phyloP scores from a whole-genome alignment of 2,888 invertebrate genomes.

The Abrostola triplasia region DNA sequence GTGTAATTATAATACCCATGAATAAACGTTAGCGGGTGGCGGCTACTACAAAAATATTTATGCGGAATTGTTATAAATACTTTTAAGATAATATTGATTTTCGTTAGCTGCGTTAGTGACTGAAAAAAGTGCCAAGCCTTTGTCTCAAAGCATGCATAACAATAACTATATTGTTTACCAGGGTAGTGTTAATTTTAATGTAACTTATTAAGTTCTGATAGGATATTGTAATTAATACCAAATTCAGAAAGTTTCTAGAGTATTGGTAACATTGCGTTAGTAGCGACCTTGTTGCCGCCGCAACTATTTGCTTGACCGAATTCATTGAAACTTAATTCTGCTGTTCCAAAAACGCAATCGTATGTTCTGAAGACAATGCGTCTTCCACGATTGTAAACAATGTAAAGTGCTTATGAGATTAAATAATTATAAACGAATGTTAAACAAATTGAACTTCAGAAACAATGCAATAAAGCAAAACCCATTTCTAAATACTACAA shows the following conservation, averaged over 20 bases:
- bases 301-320: slow-evolving; percentile 72
- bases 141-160: background rate
- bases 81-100: background rate
- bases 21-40: background rate
- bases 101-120: slow-evolving; percentile 6
- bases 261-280: slow-evolving; percentile 67
- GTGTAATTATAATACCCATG: background rate
- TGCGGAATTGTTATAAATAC: too few relatives aligned
- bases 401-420: slow-evolving; percentile 16
- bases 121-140: slow-evolving; percentile 6
- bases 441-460: slow-evolving; percentile 24
- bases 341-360: slow-evolving; percentile 61
- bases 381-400: slow-evolving; percentile 38
- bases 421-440: slow-evolving; percentile 13
- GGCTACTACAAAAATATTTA: too few relatives aligned
- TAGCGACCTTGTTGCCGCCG: slow-evolving; percentile 68
- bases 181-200: slow-evolving; percentile 7
- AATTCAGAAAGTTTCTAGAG: slow-evolving; percentile 61
- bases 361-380: slow-evolving; percentile 56
- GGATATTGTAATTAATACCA: slow-evolving; percentile 53
- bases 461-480: slow-evolving; percentile 34
- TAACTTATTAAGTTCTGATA: slow-evolving; percentile 33
- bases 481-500: slow-evolving; percentile 26
- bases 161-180: slow-evolving; percentile 1
- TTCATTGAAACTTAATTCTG: slow-evolving; percentile 67